A percentile compares a stretch with the other conserved stretches of the same genome.
Evolutionary conservation across 2,797 vertebrate species (phyloP).

Genomic region (Stomatorhinus walkeri): DNA sequence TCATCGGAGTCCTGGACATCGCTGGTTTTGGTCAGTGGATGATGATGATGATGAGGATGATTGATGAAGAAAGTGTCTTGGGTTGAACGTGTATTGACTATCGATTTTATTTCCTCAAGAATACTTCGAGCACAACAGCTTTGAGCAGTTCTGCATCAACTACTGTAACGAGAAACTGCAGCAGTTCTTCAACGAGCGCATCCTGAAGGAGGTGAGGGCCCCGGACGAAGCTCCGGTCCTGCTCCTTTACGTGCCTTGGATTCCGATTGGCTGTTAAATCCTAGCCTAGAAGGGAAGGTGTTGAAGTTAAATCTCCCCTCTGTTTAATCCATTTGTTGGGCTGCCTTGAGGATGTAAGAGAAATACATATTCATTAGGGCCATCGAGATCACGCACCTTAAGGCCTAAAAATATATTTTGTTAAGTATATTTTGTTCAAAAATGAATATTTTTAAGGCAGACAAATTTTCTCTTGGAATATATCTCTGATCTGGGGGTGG

Average conservation of each 20-base stretch:
- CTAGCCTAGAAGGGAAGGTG: background rate
- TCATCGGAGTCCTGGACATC: slow-evolving; percentile 96
- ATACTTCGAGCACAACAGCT: slow-evolving; percentile 99
- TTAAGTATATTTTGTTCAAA: background rate
- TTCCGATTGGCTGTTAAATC: background rate
- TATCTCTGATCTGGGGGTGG: background rate
- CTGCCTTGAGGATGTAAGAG: background rate
- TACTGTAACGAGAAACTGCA: slow-evolving; percentile 99
- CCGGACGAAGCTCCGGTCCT: background rate
- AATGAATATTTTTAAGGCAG: background rate
- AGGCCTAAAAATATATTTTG: background rate
- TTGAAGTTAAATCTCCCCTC: background rate
- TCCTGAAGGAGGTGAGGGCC: slow-evolving; percentile 86
- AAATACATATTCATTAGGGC: background rate
- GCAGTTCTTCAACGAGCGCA: slow-evolving; percentile 99
- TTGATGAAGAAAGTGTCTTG: background rate
- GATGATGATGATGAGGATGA: background rate
- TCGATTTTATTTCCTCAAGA: slow-evolving; percentile 57
- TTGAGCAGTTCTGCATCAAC: slow-evolving; percentile 99
- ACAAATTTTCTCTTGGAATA: background rate
- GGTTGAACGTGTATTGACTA: background rate
- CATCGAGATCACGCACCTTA: background rate
- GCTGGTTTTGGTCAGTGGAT: slow-evolving; percentile 86
- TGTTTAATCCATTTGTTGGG: background rate
- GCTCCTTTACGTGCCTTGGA: background rate